phyloP scores from a whole-genome alignment of 2,113 vertebrate genomes.

The Cygnus buccinator region DNA sequence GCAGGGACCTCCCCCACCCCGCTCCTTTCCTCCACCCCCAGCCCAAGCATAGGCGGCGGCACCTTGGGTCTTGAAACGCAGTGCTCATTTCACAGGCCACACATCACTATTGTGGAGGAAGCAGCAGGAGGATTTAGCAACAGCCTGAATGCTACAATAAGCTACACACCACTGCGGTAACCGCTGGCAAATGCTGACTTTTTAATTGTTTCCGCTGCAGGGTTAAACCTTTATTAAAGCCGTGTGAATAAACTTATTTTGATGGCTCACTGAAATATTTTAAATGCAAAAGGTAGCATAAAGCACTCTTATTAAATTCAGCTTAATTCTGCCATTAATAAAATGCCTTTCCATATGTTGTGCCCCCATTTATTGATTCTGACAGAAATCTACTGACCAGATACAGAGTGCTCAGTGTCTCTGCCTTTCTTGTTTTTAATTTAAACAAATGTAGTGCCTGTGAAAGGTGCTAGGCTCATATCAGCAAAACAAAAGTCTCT shows the following conservation, averaged over 20 bases:
- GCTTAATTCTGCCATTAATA: constrained; percentile 17
- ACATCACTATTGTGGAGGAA: constrained; percentile 52
- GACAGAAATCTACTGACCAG: constrained; percentile 37
- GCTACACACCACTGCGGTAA: background rate
- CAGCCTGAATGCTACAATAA: constrained; percentile 38
- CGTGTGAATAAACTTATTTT: constrained; percentile 35
- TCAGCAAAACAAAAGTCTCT: constrained; percentile 30
- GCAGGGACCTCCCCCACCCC: background rate
- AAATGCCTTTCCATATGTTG: constrained; percentile 8
- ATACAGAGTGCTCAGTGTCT: constrained; percentile 12
- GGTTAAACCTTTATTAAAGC: constrained; percentile 45
- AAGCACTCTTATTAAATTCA: constrained; percentile 1
- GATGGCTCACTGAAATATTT: constrained; percentile 39
- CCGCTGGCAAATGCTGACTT: constrained; percentile 32
- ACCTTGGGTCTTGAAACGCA: background rate
- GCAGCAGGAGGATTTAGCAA: constrained; percentile 53
- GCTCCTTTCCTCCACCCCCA: background rate
- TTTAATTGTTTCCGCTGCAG: constrained; percentile 49
- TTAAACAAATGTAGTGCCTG: constrained; percentile 26
- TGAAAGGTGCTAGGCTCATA: constrained; percentile 43
- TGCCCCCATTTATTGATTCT: background rate
- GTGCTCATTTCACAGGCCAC: constrained; percentile 52
- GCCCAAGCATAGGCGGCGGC: background rate
- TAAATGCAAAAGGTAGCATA: background rate
- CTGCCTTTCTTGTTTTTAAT: constrained; percentile 27